Percentiles rank a stretch among this genome's conserved stretches.
phyloP scores from a whole-genome alignment of 2,888 invertebrate genomes.

The Sinopyrophorus schimmeli region DNA sequence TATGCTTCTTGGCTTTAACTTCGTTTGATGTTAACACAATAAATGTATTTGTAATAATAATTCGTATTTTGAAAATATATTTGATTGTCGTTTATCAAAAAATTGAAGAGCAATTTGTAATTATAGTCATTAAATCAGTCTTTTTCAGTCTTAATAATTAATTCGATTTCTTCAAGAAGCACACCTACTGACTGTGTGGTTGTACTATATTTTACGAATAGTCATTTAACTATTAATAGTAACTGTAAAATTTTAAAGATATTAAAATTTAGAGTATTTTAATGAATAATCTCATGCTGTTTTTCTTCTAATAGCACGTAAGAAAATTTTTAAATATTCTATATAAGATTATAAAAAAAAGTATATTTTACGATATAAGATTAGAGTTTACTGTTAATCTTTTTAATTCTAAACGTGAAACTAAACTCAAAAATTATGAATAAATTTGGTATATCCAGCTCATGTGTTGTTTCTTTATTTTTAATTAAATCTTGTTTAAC shows the following conservation, averaged over 20 bases:
- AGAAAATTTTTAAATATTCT: constrained; percentile 11
- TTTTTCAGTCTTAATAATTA: constrained; percentile 24
- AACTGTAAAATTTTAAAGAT: constrained; percentile 24
- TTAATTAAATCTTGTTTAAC: too few species aligned
- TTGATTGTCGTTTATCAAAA: too few species aligned
- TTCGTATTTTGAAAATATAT: too few species aligned
- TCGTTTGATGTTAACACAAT: constrained; percentile 9
- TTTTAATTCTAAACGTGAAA: constrained; percentile 17
- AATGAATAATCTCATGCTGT: constrained; percentile 22
- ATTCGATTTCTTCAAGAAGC: constrained; percentile 16
- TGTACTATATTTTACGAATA: constrained; percentile 24
- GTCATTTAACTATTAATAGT: constrained; percentile 19
- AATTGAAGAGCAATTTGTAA: constrained; percentile 22
- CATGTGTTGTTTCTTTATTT: too few species aligned
- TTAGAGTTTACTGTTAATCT: constrained; percentile 12
- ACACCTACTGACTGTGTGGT: constrained; percentile 20
- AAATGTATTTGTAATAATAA: too few species aligned
- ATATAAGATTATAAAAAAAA: constrained; percentile 17
- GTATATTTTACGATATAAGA: constrained; percentile 22
- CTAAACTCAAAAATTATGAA: constrained; percentile 13
- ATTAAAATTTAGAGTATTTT: constrained; percentile 25
- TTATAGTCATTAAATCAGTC: constrained; percentile 14
- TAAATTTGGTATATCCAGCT: constrained; percentile 15
- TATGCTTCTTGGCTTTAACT: constrained; percentile 18
- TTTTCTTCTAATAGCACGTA: constrained; percentile 20